phyloP scores from a whole-genome alignment of 2,888 invertebrate species.

The Malthinus seriepunctatus region DNA sequence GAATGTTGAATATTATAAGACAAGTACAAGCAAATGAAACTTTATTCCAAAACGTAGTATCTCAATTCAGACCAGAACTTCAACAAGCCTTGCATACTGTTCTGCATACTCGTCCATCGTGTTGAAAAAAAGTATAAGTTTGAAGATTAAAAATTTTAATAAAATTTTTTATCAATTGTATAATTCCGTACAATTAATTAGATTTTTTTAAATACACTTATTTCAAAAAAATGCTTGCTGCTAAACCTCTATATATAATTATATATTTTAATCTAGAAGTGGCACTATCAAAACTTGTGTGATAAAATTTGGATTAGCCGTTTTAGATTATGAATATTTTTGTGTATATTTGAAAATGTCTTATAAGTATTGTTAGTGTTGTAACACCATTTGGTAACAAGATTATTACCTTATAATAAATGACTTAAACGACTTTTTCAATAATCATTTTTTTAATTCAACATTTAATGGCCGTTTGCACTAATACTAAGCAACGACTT shows the following conservation, averaged over 20 bases:
- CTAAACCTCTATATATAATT: conserved; percentile 10
- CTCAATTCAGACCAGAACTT: conserved; percentile 76
- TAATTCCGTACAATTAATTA: not conserved
- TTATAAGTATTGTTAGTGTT: conserved; percentile 24
- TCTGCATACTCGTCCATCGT: conserved; percentile 51
- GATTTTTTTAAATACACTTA: not conserved
- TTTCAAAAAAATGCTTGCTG: conserved; percentile 8
- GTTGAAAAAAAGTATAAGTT: conserved; percentile 12
- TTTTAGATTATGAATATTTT: conserved; percentile 37
- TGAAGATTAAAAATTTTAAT: conserved; percentile 6
- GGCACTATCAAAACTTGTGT: conserved; percentile 27
- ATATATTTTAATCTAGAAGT: conserved; percentile 17
- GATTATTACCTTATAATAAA: conserved; percentile 22
- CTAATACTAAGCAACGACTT: too few relatives aligned
- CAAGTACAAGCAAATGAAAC: conserved; percentile 76
- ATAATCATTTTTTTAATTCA: not conserved
- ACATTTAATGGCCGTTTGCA: not conserved
- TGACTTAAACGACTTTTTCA: conserved; percentile 10
- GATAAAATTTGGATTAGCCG: conserved; percentile 36
- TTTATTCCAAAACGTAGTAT: conserved; percentile 53
- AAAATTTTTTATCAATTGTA: conserved; percentile 10
- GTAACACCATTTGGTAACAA: conserved; percentile 17
- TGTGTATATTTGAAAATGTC: conserved; percentile 28
- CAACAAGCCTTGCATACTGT: conserved; percentile 82
- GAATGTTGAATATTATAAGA: conserved; percentile 83